Evolutionary conservation across 35 echinoderm and acorn worm genomes (phyloP), one percentile per base, ranked within the genome.

Genomic region (Anneissia japonica): DNA sequence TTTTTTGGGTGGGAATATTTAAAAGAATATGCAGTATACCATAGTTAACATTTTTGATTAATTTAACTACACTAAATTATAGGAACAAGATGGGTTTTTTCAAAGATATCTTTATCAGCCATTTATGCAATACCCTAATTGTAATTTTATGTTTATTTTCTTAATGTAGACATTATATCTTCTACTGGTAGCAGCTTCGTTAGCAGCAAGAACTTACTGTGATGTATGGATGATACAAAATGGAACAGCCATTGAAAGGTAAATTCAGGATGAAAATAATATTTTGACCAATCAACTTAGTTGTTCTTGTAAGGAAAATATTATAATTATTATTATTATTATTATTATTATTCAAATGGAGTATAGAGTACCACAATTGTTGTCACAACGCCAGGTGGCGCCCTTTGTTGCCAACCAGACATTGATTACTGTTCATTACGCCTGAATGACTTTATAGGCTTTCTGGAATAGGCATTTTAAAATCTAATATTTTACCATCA

Each of bases 171-270:
- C 87, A 81, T 91, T 91, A 23, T 90, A 88, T 75, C 34, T 97
- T 5, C 13, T 82, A 2, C 34, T 97, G 36, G 91, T 97, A 38
- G 95, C 95, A 30, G 4, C 89, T 33, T 87, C 91, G 17, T 77
- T 97, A 43, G 84, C 90, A 35, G 78, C 92, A n/a, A 79, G 95
- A 36, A 97, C 95, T 32, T 90, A 93, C 46, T 97, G 95, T 88
- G 95, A 97, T 91, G 89, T 97, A 35, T 97, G 91, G 91, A 97
- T 97, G 95, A 97, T 97, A 12, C 91, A 93, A 36, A 93, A 97
- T 88, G 91, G 91, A 46, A 97, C 95, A 34, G 92, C 95, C 33
- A 91, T 97, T 55, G 95, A 97, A 81, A 93, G 94, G 94, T 96
- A 89, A 81, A 77, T 73, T 35, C 28, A 7, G 16, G 29, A 6